A percentile compares a stretch with the other conserved stretches of the same genome.
Evolutionary conservation across 2,113 vertebrate genomes (phyloP).

Genomic region (Pelobates fuscus): DNA sequence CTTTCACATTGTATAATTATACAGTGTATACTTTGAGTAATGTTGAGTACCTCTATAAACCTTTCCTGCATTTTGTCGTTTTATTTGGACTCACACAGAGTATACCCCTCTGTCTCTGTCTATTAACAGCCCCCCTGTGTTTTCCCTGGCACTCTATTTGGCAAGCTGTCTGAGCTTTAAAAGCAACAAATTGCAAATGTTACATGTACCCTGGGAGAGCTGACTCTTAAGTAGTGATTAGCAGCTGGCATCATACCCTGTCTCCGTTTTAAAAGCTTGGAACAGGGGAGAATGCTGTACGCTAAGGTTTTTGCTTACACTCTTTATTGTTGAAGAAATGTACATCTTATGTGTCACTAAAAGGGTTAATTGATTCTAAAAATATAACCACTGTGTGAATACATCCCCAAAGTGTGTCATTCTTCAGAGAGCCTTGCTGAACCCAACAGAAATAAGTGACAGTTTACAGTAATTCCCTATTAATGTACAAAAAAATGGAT

Average conservation of each 20-base stretch:
- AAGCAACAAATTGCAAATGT: constrained; percentile 37
- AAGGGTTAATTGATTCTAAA: neutral
- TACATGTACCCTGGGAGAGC: constrained; percentile 29
- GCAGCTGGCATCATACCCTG: constrained; percentile 36
- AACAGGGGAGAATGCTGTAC: neutral
- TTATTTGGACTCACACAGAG: constrained; percentile 1
- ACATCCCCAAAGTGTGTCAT: too few relatives aligned
- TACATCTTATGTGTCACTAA: neutral
- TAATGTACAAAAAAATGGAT: too few relatives aligned
- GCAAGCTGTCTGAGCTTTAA: constrained; percentile 38
- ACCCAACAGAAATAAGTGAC: too few relatives aligned
- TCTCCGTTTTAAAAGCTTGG: constrained; percentile 10
- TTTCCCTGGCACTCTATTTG: constrained; percentile 21
- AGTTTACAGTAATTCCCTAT: too few relatives aligned
- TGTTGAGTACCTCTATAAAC: neutral
- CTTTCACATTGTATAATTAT: neutral
- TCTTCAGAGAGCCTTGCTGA: too few relatives aligned
- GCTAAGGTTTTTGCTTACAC: neutral
- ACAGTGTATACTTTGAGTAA: neutral
- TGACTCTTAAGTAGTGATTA: constrained; percentile 44
- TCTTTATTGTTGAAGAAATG: neutral
- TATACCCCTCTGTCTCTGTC: constrained; percentile 11
- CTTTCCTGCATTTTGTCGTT: neutral
- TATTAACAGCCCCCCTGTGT: constrained; percentile 25
- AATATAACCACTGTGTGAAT: too few relatives aligned